Conservation (phyloP, 2,888 invertebrate genomes). For the Unio delphinus region DNA sequence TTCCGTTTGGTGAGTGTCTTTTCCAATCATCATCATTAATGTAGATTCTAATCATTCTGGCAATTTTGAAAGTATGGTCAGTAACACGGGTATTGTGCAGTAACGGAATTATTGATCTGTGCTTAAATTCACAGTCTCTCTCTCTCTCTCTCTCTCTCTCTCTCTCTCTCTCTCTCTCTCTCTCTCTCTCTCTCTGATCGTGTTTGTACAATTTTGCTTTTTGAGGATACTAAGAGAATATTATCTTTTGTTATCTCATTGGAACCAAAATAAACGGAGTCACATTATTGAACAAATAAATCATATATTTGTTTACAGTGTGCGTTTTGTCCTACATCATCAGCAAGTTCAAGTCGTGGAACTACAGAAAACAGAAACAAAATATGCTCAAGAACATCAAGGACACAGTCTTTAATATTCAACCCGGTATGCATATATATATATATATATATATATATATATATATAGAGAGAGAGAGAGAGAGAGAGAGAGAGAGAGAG, state of each 20-base stretch:
- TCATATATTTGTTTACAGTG: slow-evolving; percentile 41
- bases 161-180: slow-evolving; percentile 2
- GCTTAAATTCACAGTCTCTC: not conserved
- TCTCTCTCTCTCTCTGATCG: not conserved
- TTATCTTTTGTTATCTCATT: not conserved
- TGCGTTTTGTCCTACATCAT: slow-evolving; percentile 54
- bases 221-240: not conserved
- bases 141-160: not conserved
- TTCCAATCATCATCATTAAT: no score
- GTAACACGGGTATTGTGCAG: no score
- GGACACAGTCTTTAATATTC: slow-evolving; percentile 9
- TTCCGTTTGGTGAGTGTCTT: slow-evolving; percentile 80
- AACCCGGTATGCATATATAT: no score
- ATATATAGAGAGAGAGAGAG: no score
- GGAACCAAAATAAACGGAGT: no score
- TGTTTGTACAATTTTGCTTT: not conserved
- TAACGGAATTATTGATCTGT: no score
- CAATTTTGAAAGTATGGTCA: no score
- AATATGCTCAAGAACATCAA: slow-evolving; percentile 25
- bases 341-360: slow-evolving; percentile 53
- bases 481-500: no score
- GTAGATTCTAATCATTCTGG: no score
- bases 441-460: no score
- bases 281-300: not conserved
- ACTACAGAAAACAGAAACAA: slow-evolving; percentile 35